A percentile compares a stretch with the other conserved stretches of the same genome.
Conservation (phyloP, 1,140 invertebrate species). For the Bradynema listronoti region DNA sequence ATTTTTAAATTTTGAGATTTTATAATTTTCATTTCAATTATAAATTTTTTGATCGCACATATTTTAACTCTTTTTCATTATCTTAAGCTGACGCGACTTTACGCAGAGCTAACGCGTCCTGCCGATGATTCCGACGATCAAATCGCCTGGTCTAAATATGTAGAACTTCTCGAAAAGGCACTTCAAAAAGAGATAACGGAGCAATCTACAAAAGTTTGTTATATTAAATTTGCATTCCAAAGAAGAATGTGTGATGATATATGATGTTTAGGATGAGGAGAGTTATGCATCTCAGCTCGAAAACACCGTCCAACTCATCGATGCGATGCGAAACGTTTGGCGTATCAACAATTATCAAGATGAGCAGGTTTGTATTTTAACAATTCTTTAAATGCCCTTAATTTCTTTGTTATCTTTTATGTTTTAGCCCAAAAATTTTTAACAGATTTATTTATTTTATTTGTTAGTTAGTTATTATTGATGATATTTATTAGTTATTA, state of each 20-base stretch:
- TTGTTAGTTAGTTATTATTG: no score
- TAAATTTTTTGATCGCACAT: no score
- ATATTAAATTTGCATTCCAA: no score
- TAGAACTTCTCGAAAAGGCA: conserved; percentile 19
- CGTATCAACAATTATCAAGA: not conserved
- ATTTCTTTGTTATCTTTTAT: no score
- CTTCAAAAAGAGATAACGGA: conserved; percentile 8
- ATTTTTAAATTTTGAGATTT: no score
- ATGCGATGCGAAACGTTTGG: conserved; percentile 8
- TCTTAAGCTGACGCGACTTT: conserved; percentile 19
- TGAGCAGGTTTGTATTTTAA: conserved; percentile 2
- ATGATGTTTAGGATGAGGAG: not conserved
- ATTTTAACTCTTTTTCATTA: no score
- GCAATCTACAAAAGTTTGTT: not conserved
- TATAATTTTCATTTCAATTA: no score
- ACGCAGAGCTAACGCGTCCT: conserved; percentile 19
- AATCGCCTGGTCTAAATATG: conserved; percentile 12
- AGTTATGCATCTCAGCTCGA: not conserved
- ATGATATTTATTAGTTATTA: no score
- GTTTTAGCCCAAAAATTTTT: no score
- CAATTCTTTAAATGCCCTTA: not conserved
- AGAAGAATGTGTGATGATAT: no score
- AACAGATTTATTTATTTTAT: no score
- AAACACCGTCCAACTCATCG: conserved; percentile 1
- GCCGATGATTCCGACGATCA: conserved; percentile 6